phyloP scores from a whole-genome alignment of 1,140 invertebrate genomes.

The Akabosia matsudoensis region DNA sequence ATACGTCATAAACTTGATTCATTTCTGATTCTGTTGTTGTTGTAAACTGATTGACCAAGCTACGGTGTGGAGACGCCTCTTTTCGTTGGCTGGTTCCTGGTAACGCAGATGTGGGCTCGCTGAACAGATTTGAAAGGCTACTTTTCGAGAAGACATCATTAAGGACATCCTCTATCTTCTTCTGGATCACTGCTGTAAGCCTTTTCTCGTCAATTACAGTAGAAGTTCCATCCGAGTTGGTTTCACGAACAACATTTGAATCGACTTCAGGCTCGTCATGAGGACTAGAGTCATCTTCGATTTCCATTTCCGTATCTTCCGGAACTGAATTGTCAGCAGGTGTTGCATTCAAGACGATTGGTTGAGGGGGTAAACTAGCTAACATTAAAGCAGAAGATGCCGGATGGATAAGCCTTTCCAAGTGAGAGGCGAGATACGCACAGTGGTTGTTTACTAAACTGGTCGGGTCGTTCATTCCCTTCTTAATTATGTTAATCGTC shows the following conservation, averaged over 20 bases:
- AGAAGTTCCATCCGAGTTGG: not conserved
- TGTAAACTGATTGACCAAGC: too few species aligned
- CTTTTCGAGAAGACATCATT: too few species aligned
- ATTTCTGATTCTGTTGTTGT: too few species aligned
- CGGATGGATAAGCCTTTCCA: slow-evolving; percentile 39
- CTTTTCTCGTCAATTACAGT: too few species aligned
- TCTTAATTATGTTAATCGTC: slow-evolving; percentile 2
- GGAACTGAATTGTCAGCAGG: not conserved
- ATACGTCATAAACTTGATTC: too few species aligned
- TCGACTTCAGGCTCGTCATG: not conserved
- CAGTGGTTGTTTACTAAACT: not conserved
- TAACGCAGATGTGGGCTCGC: too few species aligned
- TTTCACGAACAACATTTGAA: not conserved
- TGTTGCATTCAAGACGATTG: not conserved
- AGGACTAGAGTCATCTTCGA: not conserved
- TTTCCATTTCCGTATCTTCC: not conserved
- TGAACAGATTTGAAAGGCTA: too few species aligned
- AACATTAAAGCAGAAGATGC: slow-evolving; percentile 2
- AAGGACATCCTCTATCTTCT: too few species aligned
- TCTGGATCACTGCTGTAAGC: too few species aligned
- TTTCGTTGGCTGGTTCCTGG: too few species aligned
- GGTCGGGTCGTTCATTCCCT: slow-evolving; percentile 21
- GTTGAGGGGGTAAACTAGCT: not conserved
- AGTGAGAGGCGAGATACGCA: not conserved
- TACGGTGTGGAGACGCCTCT: too few species aligned